A percentile compares a stretch with the other conserved stretches of the same genome.
These are phyloP conservation scores for Tachysurus vachellii DNA, from an alignment of 2,113 vertebrate species.

Conservation along the genomic window DNA sequence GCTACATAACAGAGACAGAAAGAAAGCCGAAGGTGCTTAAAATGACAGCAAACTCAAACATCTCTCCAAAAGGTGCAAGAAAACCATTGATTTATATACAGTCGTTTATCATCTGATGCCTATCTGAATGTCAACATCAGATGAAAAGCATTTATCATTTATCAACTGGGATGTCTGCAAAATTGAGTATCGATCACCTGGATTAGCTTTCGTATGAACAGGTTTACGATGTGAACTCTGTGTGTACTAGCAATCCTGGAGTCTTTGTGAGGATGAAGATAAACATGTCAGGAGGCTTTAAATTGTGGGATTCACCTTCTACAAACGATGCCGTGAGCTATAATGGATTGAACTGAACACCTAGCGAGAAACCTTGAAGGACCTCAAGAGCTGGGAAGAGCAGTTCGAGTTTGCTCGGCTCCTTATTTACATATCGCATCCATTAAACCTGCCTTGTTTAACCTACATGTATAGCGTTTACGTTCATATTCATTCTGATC, in stretches of 20 bases:
- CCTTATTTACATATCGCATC: conserved; percentile 9
- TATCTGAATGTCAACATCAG: not conserved
- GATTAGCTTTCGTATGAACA: not conserved
- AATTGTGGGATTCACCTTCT: conserved; percentile 4
- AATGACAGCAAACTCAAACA: not conserved
- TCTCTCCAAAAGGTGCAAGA: not conserved
- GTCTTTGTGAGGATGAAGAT: not conserved
- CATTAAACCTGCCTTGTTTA: not conserved
- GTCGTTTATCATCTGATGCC: conserved; percentile 1
- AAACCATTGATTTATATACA: not conserved
- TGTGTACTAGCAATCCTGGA: not conserved
- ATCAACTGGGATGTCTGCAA: not conserved
- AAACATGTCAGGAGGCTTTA: not conserved
- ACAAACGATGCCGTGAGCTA: not conserved
- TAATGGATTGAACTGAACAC: not conserved
- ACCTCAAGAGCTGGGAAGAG: not conserved
- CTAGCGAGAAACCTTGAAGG: not conserved
- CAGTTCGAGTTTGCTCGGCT: not conserved
- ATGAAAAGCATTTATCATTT: not conserved
- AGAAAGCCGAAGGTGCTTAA: not conserved
- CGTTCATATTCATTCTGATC: not conserved
- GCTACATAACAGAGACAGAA: not conserved
- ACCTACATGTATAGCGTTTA: not conserved
- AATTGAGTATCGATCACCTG: not conserved
- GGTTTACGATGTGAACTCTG: not conserved